phyloP scores from a whole-genome alignment of 2,797 vertebrate genomes.

The Helostoma temminkii region DNA sequence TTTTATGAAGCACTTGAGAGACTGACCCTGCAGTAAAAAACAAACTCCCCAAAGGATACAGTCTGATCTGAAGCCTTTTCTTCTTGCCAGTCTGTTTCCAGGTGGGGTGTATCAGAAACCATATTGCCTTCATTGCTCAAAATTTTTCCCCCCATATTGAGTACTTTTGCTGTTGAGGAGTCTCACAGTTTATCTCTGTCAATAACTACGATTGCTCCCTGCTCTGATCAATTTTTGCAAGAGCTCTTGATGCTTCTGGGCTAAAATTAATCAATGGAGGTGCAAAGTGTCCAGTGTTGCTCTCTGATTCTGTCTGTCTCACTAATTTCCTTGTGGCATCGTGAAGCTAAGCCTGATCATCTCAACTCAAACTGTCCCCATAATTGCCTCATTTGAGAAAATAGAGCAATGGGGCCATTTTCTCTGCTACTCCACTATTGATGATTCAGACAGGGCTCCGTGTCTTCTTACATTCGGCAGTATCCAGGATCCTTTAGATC shows the following conservation, averaged over 20 bases:
- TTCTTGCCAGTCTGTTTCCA: constrained; percentile 44
- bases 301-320: constrained; percentile 60
- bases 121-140: constrained; percentile 61
- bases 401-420: constrained; percentile 77
- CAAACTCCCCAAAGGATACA: constrained; percentile 60
- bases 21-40: constrained; percentile 70
- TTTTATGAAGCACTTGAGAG: constrained; percentile 70
- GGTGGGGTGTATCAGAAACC: constrained; percentile 41
- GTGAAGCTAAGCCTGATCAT: constrained; percentile 73
- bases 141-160: constrained; percentile 56
- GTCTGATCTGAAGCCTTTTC: constrained; percentile 59
- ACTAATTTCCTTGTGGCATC: constrained; percentile 63
- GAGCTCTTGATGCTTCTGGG: constrained; percentile 62
- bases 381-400: constrained; percentile 85
- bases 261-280: constrained; percentile 76
- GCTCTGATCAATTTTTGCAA: constrained; percentile 78
- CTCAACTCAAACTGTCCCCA: constrained; percentile 74
- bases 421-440: constrained; percentile 63
- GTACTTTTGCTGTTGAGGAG: constrained; percentile 52
- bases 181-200: constrained; percentile 68
- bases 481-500: constrained; percentile 45
- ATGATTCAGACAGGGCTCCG: constrained; percentile 69
- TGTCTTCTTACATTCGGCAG: constrained; percentile 55
- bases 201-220: constrained; percentile 77
- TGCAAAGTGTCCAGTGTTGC: constrained; percentile 62